Base-by-base conservation (phyloP, 2,113 vertebrate genomes). In the Craseonycteris thonglongyai region DNA sequence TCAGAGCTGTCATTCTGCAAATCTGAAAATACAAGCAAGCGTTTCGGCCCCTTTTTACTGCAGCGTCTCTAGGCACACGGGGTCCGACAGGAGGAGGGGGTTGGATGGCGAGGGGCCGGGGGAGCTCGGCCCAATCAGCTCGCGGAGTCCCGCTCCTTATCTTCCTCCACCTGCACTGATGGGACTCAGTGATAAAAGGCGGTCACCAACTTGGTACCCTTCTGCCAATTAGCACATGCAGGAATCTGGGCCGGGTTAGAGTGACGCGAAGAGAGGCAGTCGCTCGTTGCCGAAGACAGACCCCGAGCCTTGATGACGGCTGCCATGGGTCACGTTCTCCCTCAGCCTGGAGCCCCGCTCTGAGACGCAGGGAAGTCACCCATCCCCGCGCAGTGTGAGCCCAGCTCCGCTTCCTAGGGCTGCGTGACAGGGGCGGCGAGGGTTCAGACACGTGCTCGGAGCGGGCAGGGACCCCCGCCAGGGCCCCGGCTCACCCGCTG, bases 401-500 rank as follows among this genome's bases (percentile, higher is more conserved):
- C n/a, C n/a, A n/a, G n/a, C n/a, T n/a, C n/a, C n/a, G n/a, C n/a
- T n/a, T n/a, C n/a, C n/a, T n/a, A n/a, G n/a, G n/a, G n/a, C n/a
- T n/a, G n/a, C n/a, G n/a, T n/a, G n/a, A n/a, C n/a, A n/a, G n/a
- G 51, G 90, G 92, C 76, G 80, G 30, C 66, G 9, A 9, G 79
- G 68, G 74, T 49, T 35, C 72, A 38, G n/a, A n/a, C n/a, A n/a
- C n/a, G n/a, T n/a, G n/a, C n/a, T n/a, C n/a, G n/a, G n/a, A n/a
- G n/a, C n/a, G n/a, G n/a, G n/a, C n/a, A n/a, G n/a, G n/a, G n/a
- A n/a, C n/a, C n/a, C n/a, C n/a, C n/a, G 38, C 45, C 83, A 22
- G 96, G 97, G 94, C 97, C 96, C 96, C 94, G 81, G 96, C 97
- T 97, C 97, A 96, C 96, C 87, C 71, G 91, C 96, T 94, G 94